Conservation (phyloP, 2,888 invertebrate genomes). For the Elmis aenea region DNA sequence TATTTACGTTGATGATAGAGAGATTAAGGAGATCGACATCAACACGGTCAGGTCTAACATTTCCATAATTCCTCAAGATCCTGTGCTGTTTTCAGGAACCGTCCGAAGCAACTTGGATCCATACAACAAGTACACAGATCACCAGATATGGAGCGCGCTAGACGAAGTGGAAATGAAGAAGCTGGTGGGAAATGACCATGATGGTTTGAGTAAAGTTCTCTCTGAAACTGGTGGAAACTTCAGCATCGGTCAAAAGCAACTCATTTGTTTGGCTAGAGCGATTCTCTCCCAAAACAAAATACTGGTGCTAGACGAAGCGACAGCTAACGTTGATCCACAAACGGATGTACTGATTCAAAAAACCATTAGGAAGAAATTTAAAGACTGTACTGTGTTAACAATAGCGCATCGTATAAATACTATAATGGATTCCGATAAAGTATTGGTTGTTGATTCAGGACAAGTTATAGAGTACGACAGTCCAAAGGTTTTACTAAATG, state of each 20-base stretch:
- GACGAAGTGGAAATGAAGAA: conserved; percentile 74
- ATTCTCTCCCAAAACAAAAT: conserved; percentile 45
- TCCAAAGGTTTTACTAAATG: conserved; percentile 60
- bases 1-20: conserved; percentile 73
- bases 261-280: conserved; percentile 63
- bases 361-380: conserved; percentile 67
- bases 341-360: conserved; percentile 70
- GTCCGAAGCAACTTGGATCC: conserved; percentile 86
- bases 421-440: conserved; percentile 76
- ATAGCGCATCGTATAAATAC: conserved; percentile 78
- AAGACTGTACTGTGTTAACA: conserved; percentile 70
- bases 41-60: conserved; percentile 68
- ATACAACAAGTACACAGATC: conserved; percentile 70
- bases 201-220: conserved; percentile 62
- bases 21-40: conserved; percentile 65
- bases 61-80: conserved; percentile 82
- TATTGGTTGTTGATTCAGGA: conserved; percentile 75
- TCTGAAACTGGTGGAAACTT: conserved; percentile 56
- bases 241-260: conserved; percentile 54
- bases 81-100: conserved; percentile 79
- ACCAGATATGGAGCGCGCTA: conserved; percentile 73
- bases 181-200: conserved; percentile 56
- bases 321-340: conserved; percentile 71
- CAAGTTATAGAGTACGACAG: conserved; percentile 67
- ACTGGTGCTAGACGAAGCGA: conserved; percentile 59